Evolutionary conservation across 2,797 vertebrate species (phyloP).

Genomic region (Schizothorax lantsangensis): DNA sequence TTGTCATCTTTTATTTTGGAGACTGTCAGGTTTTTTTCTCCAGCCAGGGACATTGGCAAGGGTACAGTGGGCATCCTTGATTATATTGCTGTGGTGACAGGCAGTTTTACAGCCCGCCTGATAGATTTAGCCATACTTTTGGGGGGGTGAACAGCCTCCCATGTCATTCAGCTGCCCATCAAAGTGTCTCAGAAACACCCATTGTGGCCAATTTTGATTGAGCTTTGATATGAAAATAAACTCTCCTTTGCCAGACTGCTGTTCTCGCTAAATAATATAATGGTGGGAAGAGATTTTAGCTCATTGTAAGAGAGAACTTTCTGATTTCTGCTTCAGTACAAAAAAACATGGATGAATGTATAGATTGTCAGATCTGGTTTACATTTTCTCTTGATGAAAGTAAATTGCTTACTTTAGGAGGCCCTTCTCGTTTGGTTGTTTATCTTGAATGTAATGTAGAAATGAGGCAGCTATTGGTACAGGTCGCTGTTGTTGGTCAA

Average conservation of each 20-base stretch:
- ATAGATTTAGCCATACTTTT: slow-evolving; percentile 42
- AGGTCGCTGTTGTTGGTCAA: neutral
- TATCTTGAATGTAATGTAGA: neutral
- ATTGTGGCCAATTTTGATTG: slow-evolving; percentile 26
- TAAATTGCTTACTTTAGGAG: neutral
- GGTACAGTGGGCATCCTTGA: slow-evolving; percentile 43
- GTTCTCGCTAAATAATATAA: slow-evolving; percentile 8
- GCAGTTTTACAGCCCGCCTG: slow-evolving; percentile 54
- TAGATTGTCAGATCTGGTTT: slow-evolving; percentile 11
- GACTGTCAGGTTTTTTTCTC: neutral
- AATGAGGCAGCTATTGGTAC: neutral
- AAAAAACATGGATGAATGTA: neutral
- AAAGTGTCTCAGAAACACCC: slow-evolving; percentile 36
- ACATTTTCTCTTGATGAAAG: neutral
- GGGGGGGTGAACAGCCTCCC: slow-evolving; percentile 28
- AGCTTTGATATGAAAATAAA: slow-evolving; percentile 30
- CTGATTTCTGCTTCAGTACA: slow-evolving; percentile 6
- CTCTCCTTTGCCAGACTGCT: neutral
- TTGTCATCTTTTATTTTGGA: slow-evolving; percentile 37
- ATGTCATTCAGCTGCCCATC: slow-evolving; percentile 34
- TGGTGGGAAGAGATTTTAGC: neutral
- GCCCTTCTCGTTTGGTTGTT: neutral
- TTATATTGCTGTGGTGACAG: slow-evolving; percentile 54
- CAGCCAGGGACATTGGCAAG: slow-evolving; percentile 46
- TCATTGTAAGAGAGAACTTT: neutral